Base-by-base conservation (phyloP, 2,888 invertebrate genomes). In the Ectobius pallidus region DNA sequence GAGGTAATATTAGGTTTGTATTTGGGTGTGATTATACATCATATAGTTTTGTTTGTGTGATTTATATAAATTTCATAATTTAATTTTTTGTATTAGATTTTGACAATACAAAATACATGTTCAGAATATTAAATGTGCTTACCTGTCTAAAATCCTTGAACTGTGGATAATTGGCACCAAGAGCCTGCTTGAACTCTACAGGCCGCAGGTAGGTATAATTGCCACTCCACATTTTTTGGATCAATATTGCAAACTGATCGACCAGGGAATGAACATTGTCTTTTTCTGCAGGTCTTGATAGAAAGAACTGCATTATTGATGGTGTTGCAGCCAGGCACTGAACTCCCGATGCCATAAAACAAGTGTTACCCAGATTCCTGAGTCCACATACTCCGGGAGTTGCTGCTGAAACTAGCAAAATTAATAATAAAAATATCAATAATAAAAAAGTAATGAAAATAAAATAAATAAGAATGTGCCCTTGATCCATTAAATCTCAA, bases 91-190 rank as follows among this genome's bases (percentile, higher is more conserved):
- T n/a, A n/a, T n/a, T n/a, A n/a, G n/a, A n/a, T n/a, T n/a, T n/a
- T n/a, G n/a, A n/a, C n/a, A n/a, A n/a, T n/a, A n/a, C n/a, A n/a
- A n/a, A n/a, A n/a, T n/a, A n/a, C n/a, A n/a, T n/a, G n/a, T n/a
- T n/a, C 34, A 34, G 6, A 34, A 34, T 34, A 7, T 7, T 34
- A 34, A 34, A 34, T 34, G 11, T n/a, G n/a, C n/a, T 75, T 80
- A 88, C 88, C 85, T 89, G 89, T 81, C 88, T 81, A 73, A 86
- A 87, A 80, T 89, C 89, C 78, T 87, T 86, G 79, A 89, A 90
- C 80, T 89, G 89, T 1, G 86, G 83, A 78, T 87, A 87, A 77
- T 86, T 86, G 7, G 84, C 81, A 0, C 87, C 88, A 62, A 90
- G 82, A 2, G 86, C 85, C 73, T 86, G 84, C 78, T 89, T 89